Evolutionary conservation across 2,113 vertebrate species (phyloP).

Genomic region (Lonchura striata): DNA sequence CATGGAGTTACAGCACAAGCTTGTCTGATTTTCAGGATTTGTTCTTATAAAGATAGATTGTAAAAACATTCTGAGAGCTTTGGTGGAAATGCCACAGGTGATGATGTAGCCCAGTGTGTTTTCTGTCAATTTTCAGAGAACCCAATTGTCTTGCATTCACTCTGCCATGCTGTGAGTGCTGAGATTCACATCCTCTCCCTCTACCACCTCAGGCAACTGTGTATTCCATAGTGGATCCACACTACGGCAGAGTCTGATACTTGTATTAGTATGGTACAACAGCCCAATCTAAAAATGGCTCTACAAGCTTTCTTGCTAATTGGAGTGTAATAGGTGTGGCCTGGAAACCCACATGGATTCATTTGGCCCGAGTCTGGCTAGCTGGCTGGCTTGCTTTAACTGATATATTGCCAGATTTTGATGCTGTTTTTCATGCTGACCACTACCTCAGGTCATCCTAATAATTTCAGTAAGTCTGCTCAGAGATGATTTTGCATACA

Average conservation of each 20-base stretch:
- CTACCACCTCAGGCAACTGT: fast-evolving
- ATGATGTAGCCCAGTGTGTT: neutral
- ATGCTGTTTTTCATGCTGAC: neutral
- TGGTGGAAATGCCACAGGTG: neutral
- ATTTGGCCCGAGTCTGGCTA: neutral
- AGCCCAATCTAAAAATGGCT: neutral
- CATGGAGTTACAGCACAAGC: neutral
- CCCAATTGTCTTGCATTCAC: fast-evolving
- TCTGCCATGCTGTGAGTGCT: neutral
- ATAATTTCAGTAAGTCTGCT: neutral
- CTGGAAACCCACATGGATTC: neutral
- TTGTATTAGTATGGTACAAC: neutral
- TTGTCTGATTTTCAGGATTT: neutral
- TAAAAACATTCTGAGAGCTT: neutral
- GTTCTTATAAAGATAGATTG: neutral
- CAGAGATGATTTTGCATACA: neutral
- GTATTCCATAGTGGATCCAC: neutral
- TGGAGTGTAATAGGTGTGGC: neutral
- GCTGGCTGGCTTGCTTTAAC: neutral
- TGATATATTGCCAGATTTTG: neutral
- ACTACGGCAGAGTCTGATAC: neutral
- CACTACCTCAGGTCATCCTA: neutral
- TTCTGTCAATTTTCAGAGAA: neutral
- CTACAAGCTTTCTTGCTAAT: neutral
- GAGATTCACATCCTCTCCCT: neutral